These are phyloP conservation scores for Asteroscopus sphinx DNA, from an alignment of 2,888 invertebrate species.

Conservation along the genomic window DNA sequence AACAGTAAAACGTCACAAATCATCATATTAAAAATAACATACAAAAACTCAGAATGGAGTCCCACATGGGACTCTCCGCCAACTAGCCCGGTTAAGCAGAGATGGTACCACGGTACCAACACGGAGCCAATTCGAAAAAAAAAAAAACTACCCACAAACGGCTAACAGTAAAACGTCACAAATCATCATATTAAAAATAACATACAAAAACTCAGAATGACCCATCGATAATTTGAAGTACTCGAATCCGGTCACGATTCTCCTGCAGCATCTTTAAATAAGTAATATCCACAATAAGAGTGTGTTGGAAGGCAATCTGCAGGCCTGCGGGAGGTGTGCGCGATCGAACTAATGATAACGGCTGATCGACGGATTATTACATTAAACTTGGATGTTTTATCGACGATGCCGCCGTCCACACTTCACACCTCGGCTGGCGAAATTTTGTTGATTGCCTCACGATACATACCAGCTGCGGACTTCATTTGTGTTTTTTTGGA, in stretches of 20 bases:
- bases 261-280: constrained; percentile 47
- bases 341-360: constrained; percentile 87
- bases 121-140: no score
- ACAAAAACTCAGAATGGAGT: constrained; percentile 50
- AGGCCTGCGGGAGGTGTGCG: constrained; percentile 85
- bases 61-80: no score
- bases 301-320: constrained; percentile 81
- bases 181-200: constrained; percentile 43
- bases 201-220: constrained; percentile 50
- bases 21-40: constrained; percentile 41
- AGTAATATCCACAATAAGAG: constrained; percentile 80
- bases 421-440: constrained; percentile 75
- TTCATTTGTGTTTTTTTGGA: constrained; percentile 41
- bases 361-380: constrained; percentile 87
- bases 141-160: no score
- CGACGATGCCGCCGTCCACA: constrained; percentile 66
- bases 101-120: no score
- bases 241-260: constrained; percentile 51
- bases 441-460: constrained; percentile 65
- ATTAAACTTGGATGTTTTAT: constrained; percentile 83
- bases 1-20: constrained; percentile 41
- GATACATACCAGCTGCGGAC: constrained; percentile 47
- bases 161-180: constrained; percentile 41
- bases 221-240: constrained; percentile 48
- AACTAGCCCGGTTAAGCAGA: no score